Evolutionary conservation across 2,888 invertebrate species (phyloP).

Genomic region (Apamea sordens): DNA sequence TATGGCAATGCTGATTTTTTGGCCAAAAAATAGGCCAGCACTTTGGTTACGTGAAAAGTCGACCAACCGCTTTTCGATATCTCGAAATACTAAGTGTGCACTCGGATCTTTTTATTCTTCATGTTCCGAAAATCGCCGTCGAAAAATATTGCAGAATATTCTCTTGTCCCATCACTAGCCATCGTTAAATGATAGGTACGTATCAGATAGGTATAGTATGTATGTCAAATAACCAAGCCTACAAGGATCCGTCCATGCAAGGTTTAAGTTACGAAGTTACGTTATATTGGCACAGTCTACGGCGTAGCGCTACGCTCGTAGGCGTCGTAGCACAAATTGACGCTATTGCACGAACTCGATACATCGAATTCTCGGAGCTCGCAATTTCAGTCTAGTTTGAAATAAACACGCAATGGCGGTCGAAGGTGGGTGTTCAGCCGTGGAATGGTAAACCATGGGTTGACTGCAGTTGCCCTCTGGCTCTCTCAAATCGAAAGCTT

Average conservation of each 20-base stretch:
- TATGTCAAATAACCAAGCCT: background rate
- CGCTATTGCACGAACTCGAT: background rate
- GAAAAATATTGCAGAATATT: background rate
- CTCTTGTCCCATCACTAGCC: background rate
- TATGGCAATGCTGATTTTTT: too few species aligned
- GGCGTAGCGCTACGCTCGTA: conserved; percentile 53
- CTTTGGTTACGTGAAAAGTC: too few species aligned
- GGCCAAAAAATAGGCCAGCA: too few species aligned
- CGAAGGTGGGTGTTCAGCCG: background rate
- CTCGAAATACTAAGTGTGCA: too few species aligned
- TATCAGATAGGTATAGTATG: background rate
- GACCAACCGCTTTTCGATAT: too few species aligned
- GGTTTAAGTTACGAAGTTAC: background rate
- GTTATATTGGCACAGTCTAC: conserved; percentile 14
- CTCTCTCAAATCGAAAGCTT: conserved; percentile 8
- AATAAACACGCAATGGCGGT: background rate
- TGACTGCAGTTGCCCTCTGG: background rate
- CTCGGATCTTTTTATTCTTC: background rate
- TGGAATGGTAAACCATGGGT: background rate
- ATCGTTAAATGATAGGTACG: background rate
- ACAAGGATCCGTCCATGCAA: too few species aligned
- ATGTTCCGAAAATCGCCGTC: background rate
- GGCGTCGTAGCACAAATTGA: conserved; percentile 10
- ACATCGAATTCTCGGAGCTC: background rate
- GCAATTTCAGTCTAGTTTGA: background rate